Percentiles rank a stretch among this genome's conserved stretches.
phyloP scores from a whole-genome alignment of 2,113 vertebrate genomes.

The Psilopogon haemacephalus region DNA sequence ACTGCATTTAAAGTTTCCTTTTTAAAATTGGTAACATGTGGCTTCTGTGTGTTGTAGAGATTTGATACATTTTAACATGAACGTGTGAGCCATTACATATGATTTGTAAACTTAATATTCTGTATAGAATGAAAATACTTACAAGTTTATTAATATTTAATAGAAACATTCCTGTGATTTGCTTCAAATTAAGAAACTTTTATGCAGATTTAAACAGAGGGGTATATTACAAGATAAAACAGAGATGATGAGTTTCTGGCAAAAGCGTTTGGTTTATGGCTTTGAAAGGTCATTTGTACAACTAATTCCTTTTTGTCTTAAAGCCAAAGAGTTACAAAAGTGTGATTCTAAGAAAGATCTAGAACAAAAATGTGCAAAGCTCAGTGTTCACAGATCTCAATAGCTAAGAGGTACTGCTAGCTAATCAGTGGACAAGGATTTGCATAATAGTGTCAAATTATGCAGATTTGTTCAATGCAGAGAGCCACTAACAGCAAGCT shows the following conservation, averaged over 20 bases:
- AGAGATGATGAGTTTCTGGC: neutral
- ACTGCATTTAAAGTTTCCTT: neutral
- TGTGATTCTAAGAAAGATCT: neutral
- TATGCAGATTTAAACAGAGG: neutral
- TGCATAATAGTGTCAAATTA: neutral
- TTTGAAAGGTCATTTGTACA: neutral
- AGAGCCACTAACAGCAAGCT: neutral
- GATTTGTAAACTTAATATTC: neutral
- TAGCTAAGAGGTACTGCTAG: neutral
- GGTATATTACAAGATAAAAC: neutral
- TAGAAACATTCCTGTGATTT: neutral
- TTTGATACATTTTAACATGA: neutral
- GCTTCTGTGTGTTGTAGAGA: neutral
- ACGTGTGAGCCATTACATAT: neutral
- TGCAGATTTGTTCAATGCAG: neutral
- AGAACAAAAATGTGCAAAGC: neutral
- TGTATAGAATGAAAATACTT: neutral
- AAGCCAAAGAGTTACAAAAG: neutral
- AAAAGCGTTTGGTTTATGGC: neutral
- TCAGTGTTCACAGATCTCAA: neutral
- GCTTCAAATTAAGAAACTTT: constrained; percentile 13
- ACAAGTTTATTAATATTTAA: neutral
- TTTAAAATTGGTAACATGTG: neutral
- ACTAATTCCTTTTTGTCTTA: neutral
- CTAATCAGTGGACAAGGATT: neutral